Evolutionary conservation across 2,888 invertebrate genomes (phyloP), one percentile per base, ranked within the genome.

Genomic region (Sminthurides aquaticus): DNA sequence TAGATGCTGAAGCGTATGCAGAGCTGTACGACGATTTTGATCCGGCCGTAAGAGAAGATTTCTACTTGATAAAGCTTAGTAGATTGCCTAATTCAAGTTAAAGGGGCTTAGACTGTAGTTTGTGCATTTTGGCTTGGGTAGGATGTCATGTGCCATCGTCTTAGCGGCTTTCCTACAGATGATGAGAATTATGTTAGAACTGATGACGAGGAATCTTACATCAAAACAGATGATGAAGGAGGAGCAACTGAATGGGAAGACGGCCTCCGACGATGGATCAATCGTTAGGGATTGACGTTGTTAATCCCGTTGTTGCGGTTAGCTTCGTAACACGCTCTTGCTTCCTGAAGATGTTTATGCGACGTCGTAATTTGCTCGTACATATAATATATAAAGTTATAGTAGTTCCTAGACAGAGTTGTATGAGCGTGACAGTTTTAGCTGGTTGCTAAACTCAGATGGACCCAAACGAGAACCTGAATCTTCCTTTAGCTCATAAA

Each of bases 231-330:
- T 69, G 82, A 82, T 67, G 82, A 82, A 28, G 81, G 81, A n/a
- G 81, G 81, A 15, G 80, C 79, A 63, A 78, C 81, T 20, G 82
- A 84, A 71, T 86, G 86, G 84, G 85, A 86, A 73, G 86, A 86
- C 76, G 84, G 84, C 22, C 82, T 85, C 74, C 84, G 84, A 75
- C 81, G 85, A 75, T 86, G 86, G 85, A 84, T 85, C 69, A 86
- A 86, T 77, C 84, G 85, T 81, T 85, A 84, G 48, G 27, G 49
- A 34, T 11, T 49, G 29, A 34, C n/a, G n/a, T n/a, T n/a, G n/a
- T n/a, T n/a, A n/a, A n/a, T n/a, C n/a, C n/a, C n/a, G n/a, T n/a
- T n/a, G n/a, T n/a, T n/a, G n/a, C n/a, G n/a, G n/a, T n/a, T n/a
- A n/a, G n/a, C n/a, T n/a, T n/a, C n/a, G n/a, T n/a, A n/a, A n/a